These are phyloP conservation scores for Chelidonichthys spinosus DNA, from an alignment of 2,797 vertebrate genomes.

Conservation along the genomic window DNA sequence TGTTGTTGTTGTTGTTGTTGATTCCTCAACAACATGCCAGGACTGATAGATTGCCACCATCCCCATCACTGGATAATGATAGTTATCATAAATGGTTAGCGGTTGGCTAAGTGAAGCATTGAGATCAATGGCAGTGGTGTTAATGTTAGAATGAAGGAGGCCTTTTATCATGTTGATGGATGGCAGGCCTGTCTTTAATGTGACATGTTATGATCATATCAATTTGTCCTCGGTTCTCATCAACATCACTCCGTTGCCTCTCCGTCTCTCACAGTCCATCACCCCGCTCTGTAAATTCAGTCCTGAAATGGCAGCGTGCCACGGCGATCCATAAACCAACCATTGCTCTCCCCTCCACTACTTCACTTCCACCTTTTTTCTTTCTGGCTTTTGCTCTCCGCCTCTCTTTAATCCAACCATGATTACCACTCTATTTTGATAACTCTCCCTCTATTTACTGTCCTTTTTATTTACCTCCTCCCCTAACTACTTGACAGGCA, in stretches of 20 bases:
- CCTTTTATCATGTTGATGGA: slow-evolving; percentile 83
- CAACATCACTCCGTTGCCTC: slow-evolving; percentile 78
- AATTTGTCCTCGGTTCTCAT: slow-evolving; percentile 80
- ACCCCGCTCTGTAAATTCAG: slow-evolving; percentile 69
- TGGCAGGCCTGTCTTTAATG: slow-evolving; percentile 78
- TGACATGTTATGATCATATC: slow-evolving; percentile 84
- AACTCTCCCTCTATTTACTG: slow-evolving; percentile 48
- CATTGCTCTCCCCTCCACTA: slow-evolving; percentile 40
- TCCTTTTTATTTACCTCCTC: slow-evolving; percentile 48
- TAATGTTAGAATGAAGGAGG: slow-evolving; percentile 63
- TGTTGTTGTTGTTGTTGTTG: slow-evolving; percentile 23
- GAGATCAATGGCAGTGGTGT: slow-evolving; percentile 71
- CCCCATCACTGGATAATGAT: slow-evolving; percentile 70
- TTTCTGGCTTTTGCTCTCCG: not conserved
- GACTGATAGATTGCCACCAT: slow-evolving; percentile 45
- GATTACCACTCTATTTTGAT: slow-evolving; percentile 54
- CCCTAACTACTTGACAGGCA: slow-evolving; percentile 46
- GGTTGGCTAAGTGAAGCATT: slow-evolving; percentile 70
- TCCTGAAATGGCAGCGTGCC: slow-evolving; percentile 61
- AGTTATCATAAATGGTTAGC: slow-evolving; percentile 75
- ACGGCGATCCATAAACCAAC: slow-evolving; percentile 64
- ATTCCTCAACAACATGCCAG: slow-evolving; percentile 2
- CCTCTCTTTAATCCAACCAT: slow-evolving; percentile 32
- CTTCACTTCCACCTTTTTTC: slow-evolving; percentile 14
- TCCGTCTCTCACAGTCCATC: slow-evolving; percentile 71